Base-by-base conservation (phyloP, 2,113 vertebrate genomes). In the Trachemys scripta region DNA sequence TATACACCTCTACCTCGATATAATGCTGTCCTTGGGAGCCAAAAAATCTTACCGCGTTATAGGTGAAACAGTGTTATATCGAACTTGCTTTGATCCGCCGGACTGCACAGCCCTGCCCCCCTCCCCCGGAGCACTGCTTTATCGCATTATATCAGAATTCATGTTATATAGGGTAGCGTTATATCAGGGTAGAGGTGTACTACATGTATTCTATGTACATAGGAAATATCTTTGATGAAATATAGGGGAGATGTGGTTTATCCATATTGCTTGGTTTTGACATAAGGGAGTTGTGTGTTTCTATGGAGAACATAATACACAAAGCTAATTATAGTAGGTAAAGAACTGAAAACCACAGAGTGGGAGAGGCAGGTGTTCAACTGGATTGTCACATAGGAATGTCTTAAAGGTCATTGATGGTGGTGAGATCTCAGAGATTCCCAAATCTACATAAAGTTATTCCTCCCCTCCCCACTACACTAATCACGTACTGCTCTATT, bases 191-290 rank as follows among this genome's bases (percentile, higher is more conserved):
- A 45, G 45, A 45, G 45, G 45, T 45, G 45, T 96, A 90, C 79
- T 90, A 62, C 90, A 90, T 35, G 79, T 96, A 78, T 94, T 91
- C 96, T 96, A 97, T 76, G 93, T 96, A 93, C 96, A 95, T 88
- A 93, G 83, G 94, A 97, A 96, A 96, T 94, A 89, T 89, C 92
- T 97, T 95, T 96, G 89, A 97, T 95, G 91, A 96, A 29, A 87
- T 97, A 80, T 92, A 79, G 82, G 83, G 86, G 90, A 96, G 93
- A 92, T 95, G 95, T 8, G 76, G 94, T 89, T 97, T 97, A 97
- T 97, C 97, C 97, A 96, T 97, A 97, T 96, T 95, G 93, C 86
- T 87, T 97, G 90, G 84, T 97, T 97, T 98, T 92, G 78, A 93
- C 94, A 84, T 93, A 31, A 89, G 97, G 93, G 93, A 96, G 84